These are phyloP conservation scores for Volucella bombylans DNA, from an alignment of 2,888 invertebrate species.

Conservation along the genomic window DNA sequence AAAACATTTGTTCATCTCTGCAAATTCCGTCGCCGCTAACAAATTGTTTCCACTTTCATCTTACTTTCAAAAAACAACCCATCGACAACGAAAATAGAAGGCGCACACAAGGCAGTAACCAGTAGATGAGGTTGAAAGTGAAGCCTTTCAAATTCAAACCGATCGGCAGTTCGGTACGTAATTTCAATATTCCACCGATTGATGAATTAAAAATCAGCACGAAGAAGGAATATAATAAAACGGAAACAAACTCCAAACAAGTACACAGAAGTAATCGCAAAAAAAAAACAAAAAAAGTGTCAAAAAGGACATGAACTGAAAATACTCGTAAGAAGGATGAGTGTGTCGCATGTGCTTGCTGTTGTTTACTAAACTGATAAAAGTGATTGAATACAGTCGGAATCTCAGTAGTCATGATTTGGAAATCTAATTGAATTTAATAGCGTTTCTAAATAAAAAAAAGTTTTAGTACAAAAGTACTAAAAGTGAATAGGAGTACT, in stretches of 20 bases:
- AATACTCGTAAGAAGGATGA: neutral
- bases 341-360: too few relatives aligned
- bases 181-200: slow-evolving; percentile 28
- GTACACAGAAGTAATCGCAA: slow-evolving; percentile 40
- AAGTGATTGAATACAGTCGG: too few relatives aligned
- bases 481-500: neutral
- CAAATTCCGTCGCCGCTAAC: neutral
- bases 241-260: slow-evolving; percentile 32
- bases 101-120: neutral
- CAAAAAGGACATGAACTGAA: neutral
- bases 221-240: slow-evolving; percentile 12
- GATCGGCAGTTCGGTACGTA: slow-evolving; percentile 26
- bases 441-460: too few relatives aligned
- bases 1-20: slow-evolving; percentile 1
- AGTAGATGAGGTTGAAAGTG: too few relatives aligned
- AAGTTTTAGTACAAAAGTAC: neutral
- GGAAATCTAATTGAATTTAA: too few relatives aligned
- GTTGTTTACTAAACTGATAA: too few relatives aligned
- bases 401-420: too few relatives aligned
- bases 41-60: slow-evolving; percentile 1
- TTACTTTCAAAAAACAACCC: neutral
- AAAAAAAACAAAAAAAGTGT: slow-evolving; percentile 11
- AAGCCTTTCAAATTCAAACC: neutral
- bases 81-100: neutral
- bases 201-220: slow-evolving; percentile 66